phyloP scores from a whole-genome alignment of 2,113 vertebrate genomes.

The Hypocryptadius cinnamomeus region DNA sequence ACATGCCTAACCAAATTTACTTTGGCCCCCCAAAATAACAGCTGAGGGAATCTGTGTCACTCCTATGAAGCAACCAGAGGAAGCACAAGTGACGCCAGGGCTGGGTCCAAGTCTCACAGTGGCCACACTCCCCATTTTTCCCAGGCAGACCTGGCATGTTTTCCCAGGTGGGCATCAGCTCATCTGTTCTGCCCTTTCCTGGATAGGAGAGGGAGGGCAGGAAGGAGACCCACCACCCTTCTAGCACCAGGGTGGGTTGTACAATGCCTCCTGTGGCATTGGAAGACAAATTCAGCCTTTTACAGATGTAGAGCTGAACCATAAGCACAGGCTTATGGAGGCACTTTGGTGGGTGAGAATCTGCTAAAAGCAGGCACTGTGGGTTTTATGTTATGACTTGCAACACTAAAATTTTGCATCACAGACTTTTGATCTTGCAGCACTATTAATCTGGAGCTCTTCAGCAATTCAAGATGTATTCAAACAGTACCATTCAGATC shows the following conservation, averaged over 20 bases:
- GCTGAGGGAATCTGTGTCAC: neutral
- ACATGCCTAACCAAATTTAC: neutral
- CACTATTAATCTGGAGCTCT: neutral
- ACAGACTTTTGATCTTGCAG: slow-evolving; percentile 29
- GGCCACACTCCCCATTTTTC: neutral
- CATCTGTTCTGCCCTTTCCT: neutral
- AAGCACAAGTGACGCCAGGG: rapidly evolving
- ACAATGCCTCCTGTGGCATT: rapidly evolving
- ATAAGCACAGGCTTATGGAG: neutral
- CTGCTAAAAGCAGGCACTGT: neutral
- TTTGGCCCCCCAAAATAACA: neutral
- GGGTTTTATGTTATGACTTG: slow-evolving; percentile 10
- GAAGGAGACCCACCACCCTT: neutral
- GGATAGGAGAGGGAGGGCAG: rapidly evolving
- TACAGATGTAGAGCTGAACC: neutral
- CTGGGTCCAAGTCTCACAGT: neutral
- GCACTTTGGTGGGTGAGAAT: neutral
- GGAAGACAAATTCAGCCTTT: neutral
- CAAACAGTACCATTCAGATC: neutral
- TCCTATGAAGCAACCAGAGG: neutral
- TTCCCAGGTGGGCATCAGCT: neutral
- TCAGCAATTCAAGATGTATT: neutral
- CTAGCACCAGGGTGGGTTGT: rapidly evolving
- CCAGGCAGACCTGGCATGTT: neutral
- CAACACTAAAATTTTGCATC: slow-evolving; percentile 20